Evolutionary conservation across 1,140 invertebrate species (phyloP), one percentile per base, ranked within the genome.

Genomic region (Brachionus sp.): DNA sequence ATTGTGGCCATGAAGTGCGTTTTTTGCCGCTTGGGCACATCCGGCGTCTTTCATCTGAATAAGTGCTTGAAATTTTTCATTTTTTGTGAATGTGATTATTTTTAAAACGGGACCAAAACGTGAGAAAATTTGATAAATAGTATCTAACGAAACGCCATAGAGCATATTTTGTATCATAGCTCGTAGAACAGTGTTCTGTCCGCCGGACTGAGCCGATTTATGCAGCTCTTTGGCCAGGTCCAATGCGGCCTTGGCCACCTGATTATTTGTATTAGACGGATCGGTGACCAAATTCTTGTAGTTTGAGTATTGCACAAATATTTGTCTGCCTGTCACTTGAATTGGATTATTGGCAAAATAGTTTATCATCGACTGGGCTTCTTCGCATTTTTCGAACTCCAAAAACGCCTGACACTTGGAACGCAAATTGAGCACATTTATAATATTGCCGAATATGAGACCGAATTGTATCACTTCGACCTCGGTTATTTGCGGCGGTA

Each of bases 261-360:
- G 90, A 86, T 92, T 93, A 23, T 83, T 83, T 29, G 68, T 64
- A 39, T 83, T 83, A 2, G 42, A 39, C 33, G 68, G 68, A 33
- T 83, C 82, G 23, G 82, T 83, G 89, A 97, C 95, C 3, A 84
- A 46, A 73, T 77, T 50, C 86, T 94, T 94, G 91, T 98, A 96
- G 90, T 96, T 97, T 85, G 95, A 96, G 91, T 94, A 97, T 90
- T 98, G 96, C 42, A 96, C 94, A 89, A 95, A 97, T 85, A 98
- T 95, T 80, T 94, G 94, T 85, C 95, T 91, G 50, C 95, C 95
- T 70, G 95, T 91, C 62, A 97, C 91, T 70, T 42, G 57, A 39
- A 89, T 85, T 84, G 94, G 93, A 87, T 93, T 95, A 50, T 93
- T 93, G 70, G 93, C 93, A 89, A 95, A 97, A 88, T 95, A 96